These are phyloP conservation scores for Megaceryle maxima DNA, from an alignment of 2,113 vertebrate genomes.

Conservation along the genomic window DNA sequence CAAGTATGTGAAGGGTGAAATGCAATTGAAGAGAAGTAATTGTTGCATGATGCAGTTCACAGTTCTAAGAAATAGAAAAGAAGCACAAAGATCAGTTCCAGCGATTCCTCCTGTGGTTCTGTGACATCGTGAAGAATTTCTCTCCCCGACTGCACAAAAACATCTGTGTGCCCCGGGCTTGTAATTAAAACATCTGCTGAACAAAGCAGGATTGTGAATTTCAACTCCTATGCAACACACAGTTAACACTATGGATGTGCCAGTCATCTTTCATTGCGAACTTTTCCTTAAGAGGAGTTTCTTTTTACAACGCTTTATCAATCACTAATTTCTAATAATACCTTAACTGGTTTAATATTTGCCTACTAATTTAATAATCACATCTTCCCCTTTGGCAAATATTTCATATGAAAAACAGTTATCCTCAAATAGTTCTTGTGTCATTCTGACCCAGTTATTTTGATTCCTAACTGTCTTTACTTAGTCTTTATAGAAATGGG, in stretches of 20 bases:
- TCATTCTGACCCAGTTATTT: background rate
- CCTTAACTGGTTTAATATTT: background rate
- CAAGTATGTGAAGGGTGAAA: background rate
- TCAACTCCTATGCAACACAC: background rate
- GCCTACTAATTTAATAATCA: background rate
- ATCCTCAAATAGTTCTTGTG: background rate
- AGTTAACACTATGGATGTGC: background rate
- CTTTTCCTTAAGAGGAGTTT: background rate
- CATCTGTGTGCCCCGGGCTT: background rate
- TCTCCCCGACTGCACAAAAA: background rate
- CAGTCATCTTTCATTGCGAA: background rate
- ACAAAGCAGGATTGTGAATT: background rate
- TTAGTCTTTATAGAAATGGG: background rate
- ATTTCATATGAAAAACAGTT: background rate
- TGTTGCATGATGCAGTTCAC: rapidly evolving
- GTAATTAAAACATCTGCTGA: conserved; percentile 47
- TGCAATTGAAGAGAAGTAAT: background rate
- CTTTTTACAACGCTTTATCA: background rate
- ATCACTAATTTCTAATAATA: background rate
- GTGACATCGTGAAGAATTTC: background rate
- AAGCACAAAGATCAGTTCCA: background rate
- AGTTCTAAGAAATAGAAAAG: background rate
- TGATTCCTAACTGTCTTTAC: background rate
- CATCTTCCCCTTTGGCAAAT: background rate
- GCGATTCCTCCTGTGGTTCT: background rate